Base-by-base conservation (phyloP, 2,888 invertebrate genomes). In the Mallateleia sp. region DNA sequence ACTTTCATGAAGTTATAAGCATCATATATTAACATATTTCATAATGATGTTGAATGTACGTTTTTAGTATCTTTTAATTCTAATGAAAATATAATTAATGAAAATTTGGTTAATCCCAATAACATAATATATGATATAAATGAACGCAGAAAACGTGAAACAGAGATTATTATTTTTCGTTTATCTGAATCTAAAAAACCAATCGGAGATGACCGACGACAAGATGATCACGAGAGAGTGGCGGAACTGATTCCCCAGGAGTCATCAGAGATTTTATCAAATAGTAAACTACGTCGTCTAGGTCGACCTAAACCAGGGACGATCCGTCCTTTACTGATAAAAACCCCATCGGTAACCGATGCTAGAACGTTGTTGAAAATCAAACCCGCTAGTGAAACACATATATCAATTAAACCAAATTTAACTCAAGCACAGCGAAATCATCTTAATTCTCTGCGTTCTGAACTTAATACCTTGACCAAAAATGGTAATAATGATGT, bases 381-480 rank as follows among this genome's bases (percentile, higher is more conserved):
- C 8, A 58, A 58, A n/a, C 20, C 34, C 14, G 15, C 34, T 9
- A 32, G 20, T 58, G 20, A 58, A 32, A 58, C 58, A n/a, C 32
- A 58, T 32, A 34, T 58, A 5, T 15, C 9, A 18, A 34, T 47
- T 18, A 66, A 66, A 18, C n/a, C 66, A 47, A 32, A 47, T 20
- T 25, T 45, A 28, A 66, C 66, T 47, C 18, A 24, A 28, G 66
- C 47, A 0, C 66, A 66, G n/a, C 38, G 15, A 47, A 66, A 47
- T 6, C 66, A 47, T 20, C 32, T 66, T 11, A 66, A 66, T n/a
- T 11, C 11, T 47, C 25, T 25, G 24, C 66, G 47, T 28, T 4
- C 15, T 25, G 66, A 66, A 32, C 66, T 66, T 2, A 22, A 66
- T 18, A 50, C 18, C 2, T 22, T 66, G 14, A 66, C 14, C 2